Evolutionary conservation across 2,888 invertebrate genomes (phyloP).

Genomic region (Lacanobia wlatinum): DNA sequence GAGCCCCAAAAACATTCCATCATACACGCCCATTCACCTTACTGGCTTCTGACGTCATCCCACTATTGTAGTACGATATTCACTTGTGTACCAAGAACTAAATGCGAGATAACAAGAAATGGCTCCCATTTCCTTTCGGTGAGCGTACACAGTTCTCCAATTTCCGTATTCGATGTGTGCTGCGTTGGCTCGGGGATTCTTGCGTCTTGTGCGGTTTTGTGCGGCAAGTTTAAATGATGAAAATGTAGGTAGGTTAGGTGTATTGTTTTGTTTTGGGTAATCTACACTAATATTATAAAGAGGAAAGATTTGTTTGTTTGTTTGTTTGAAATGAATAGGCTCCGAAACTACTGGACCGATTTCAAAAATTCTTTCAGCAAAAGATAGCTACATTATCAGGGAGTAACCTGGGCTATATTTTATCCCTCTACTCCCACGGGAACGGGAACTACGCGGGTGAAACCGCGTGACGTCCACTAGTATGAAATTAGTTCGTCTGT

Average conservation of each 20-base stretch:
- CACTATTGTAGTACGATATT: conserved; percentile 16
- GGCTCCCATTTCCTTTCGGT: conserved; percentile 59
- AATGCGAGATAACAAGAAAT: conserved; percentile 57
- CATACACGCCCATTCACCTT: conserved; percentile 4
- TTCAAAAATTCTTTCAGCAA: too few species aligned
- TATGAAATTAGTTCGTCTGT: too few species aligned
- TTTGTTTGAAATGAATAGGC: too few species aligned
- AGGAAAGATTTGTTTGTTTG: too few species aligned
- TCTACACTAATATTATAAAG: too few species aligned
- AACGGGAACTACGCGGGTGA: too few species aligned
- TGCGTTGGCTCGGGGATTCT: conserved; percentile 7
- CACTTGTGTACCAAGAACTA: conserved; percentile 40
- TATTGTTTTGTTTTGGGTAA: background rate
- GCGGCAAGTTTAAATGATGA: conserved; percentile 6
- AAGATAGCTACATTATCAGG: too few species aligned
- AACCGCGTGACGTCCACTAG: too few species aligned
- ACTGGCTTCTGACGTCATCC: conserved; percentile 20
- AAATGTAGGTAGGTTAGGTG: background rate
- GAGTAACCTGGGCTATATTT: too few species aligned
- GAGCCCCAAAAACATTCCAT: conserved; percentile 17
- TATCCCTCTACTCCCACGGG: too few species aligned
- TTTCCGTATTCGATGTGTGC: conserved; percentile 58
- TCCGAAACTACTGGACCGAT: too few species aligned
- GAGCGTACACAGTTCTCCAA: conserved; percentile 62
- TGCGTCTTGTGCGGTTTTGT: background rate